Percentiles rank a stretch among this genome's conserved stretches.
Conservation (phyloP, 2,888 invertebrate genomes). For the Sphaerophoria taeniata region DNA sequence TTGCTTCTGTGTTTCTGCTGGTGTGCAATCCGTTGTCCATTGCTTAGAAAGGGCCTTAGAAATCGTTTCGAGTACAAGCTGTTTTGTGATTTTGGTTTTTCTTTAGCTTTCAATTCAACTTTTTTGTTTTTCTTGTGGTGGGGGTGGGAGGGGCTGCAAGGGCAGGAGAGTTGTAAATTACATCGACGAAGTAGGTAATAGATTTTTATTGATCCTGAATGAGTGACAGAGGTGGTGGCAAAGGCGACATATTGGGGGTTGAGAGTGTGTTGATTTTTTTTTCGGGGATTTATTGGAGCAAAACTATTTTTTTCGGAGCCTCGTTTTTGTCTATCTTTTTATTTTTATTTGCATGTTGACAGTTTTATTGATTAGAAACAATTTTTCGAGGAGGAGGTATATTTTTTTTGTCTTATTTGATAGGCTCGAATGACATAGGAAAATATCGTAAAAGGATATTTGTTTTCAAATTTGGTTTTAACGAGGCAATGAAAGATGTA, state of each 20-base stretch:
- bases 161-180: constrained; percentile 22
- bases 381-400: neutral
- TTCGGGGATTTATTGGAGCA: constrained; percentile 62
- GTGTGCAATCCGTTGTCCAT: neutral
- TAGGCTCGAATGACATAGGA: constrained; percentile 8
- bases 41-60: constrained; percentile 4
- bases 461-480: constrained; percentile 34
- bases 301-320: constrained; percentile 25
- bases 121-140: constrained; percentile 37
- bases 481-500: constrained; percentile 22
- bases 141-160: too few relatives aligned
- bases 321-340: constrained; percentile 26
- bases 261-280: constrained; percentile 51
- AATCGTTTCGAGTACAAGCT: neutral
- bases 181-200: constrained; percentile 61
- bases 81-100: constrained; percentile 24
- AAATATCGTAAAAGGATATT: constrained; percentile 25
- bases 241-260: neutral
- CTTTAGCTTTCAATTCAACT: neutral
- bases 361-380: constrained; percentile 68
- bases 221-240: constrained; percentile 56
- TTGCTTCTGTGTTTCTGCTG: too few relatives aligned
- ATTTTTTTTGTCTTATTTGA: constrained; percentile 1
- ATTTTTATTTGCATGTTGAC: constrained; percentile 62
- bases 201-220: constrained; percentile 72